phyloP scores from a whole-genome alignment of 2,113 vertebrate species.

The Calyptomena viridis region DNA sequence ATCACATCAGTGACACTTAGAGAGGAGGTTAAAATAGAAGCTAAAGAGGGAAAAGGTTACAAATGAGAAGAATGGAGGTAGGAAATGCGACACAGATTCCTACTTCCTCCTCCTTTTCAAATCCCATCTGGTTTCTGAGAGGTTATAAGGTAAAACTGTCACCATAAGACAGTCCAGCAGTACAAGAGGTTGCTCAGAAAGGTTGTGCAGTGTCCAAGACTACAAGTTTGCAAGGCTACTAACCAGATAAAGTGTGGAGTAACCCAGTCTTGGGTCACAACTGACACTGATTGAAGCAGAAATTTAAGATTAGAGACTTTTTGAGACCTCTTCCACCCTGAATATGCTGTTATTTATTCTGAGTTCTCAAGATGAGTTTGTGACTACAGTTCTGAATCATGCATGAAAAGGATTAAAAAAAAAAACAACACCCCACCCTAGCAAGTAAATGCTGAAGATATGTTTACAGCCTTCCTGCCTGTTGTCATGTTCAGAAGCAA shows the following conservation, averaged over 20 bases:
- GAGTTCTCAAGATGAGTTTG: background rate
- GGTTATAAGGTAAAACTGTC: background rate
- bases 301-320: background rate
- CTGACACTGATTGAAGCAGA: background rate
- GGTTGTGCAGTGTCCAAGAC: background rate
- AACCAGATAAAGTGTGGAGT: background rate
- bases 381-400: background rate
- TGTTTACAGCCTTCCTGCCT: background rate
- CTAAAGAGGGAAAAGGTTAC: background rate
- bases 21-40: background rate
- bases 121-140: background rate
- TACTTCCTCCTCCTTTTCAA: background rate
- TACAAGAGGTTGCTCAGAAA: background rate
- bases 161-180: background rate
- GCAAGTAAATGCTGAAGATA: background rate
- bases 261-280: background rate
- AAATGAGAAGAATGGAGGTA: background rate
- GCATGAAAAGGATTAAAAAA: background rate
- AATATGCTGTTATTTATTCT: background rate
- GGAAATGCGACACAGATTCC: background rate
- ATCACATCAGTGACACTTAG: background rate
- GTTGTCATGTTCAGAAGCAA: background rate
- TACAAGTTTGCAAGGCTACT: background rate
- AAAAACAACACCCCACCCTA: too few relatives aligned
- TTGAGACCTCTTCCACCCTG: background rate